These are phyloP conservation scores for Halcyon chelicuti DNA, from an alignment of 2,797 vertebrate species.

Conservation along the genomic window DNA sequence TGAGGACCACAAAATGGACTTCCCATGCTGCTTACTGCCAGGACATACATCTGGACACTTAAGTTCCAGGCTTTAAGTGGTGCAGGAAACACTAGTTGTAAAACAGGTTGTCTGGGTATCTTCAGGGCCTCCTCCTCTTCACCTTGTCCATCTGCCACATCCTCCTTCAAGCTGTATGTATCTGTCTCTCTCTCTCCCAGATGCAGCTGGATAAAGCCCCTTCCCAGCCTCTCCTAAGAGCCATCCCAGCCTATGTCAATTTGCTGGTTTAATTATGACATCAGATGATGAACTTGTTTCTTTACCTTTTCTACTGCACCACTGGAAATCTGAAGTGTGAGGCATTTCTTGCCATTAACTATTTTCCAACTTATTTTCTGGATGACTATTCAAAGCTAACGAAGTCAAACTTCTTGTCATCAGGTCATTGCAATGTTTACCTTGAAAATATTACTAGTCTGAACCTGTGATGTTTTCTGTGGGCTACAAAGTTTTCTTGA, in stretches of 20 bases:
- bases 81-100: neutral
- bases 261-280: neutral
- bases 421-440: neutral
- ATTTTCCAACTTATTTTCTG: neutral
- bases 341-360: neutral
- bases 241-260: fast-evolving
- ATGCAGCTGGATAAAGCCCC: fast-evolving
- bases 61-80: neutral
- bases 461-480: neutral
- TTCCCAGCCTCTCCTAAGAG: neutral
- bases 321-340: neutral
- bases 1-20: neutral
- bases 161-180: neutral
- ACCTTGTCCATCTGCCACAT: neutral
- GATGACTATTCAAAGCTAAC: neutral
- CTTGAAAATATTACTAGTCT: neutral
- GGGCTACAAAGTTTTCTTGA: neutral
- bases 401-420: neutral
- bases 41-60: fast-evolving
- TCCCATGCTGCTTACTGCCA: fast-evolving
- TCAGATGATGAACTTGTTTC: neutral
- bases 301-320: neutral
- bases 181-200: neutral
- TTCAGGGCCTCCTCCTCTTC: neutral
- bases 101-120: neutral